Conservation (phyloP, 1,140 invertebrate species). For the Pachyrhynchus sulphureomaculatus region DNA sequence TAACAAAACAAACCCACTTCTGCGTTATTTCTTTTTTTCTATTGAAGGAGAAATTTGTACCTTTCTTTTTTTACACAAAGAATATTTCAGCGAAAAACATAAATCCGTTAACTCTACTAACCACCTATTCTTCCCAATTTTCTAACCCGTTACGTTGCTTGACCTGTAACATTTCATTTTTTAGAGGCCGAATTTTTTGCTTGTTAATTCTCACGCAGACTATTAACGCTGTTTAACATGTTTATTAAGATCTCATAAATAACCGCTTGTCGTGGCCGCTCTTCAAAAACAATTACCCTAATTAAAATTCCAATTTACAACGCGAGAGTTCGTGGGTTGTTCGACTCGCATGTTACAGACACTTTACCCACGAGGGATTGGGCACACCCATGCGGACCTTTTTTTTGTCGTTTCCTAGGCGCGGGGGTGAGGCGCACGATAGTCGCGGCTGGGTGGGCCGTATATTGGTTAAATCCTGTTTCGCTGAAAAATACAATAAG, state of each 20-base stretch:
- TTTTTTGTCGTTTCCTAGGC: slow-evolving; percentile 2
- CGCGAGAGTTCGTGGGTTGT: slow-evolving; percentile 1
- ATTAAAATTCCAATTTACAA: slow-evolving; percentile 17
- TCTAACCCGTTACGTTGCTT: too few relatives aligned
- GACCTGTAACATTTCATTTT: too few relatives aligned
- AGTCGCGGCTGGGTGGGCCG: slow-evolving; percentile 3
- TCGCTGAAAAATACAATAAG: slow-evolving; percentile 8
- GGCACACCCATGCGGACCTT: slow-evolving; percentile 16
- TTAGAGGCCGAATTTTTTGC: too few relatives aligned
- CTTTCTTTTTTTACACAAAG: too few relatives aligned
- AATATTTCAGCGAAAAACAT: too few relatives aligned
- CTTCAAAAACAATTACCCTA: slow-evolving; percentile 19
- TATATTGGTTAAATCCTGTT: slow-evolving; percentile 3
- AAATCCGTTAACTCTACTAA: too few relatives aligned
- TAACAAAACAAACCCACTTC: too few relatives aligned
- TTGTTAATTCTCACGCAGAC: too few relatives aligned
- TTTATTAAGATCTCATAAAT: neutral
- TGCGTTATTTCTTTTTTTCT: too few relatives aligned
- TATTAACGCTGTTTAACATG: too few relatives aligned
- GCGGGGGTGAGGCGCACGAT: slow-evolving; percentile 21
- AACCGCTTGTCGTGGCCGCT: neutral
- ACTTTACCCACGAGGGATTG: slow-evolving; percentile 14
- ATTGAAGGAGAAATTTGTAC: too few relatives aligned
- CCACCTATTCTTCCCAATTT: too few relatives aligned
- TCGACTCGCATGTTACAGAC: slow-evolving; percentile 8